Evolutionary conservation across 2,888 invertebrate species (phyloP).

Genomic region (Drosophila ezoana): DNA sequence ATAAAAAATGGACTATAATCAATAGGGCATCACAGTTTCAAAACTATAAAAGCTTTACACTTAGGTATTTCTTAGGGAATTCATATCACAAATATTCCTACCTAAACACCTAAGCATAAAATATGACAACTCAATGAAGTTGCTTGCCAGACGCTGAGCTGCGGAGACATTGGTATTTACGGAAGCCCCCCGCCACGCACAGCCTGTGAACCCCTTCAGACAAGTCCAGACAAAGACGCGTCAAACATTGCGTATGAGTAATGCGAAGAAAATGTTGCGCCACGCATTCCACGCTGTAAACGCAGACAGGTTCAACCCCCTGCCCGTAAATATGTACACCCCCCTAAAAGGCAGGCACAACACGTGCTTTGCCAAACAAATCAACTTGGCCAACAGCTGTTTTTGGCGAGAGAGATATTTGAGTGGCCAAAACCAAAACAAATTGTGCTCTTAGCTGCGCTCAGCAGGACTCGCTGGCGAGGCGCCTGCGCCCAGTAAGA

Average conservation of each 20-base stretch:
- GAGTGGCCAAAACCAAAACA: constrained; percentile 44
- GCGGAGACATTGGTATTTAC: constrained; percentile 11
- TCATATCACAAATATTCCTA: constrained; percentile 1
- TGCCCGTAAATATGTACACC: not conserved
- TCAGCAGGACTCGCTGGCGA: constrained; percentile 1
- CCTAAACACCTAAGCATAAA: not conserved
- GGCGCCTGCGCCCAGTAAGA: constrained; percentile 26
- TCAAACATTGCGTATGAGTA: constrained; percentile 70
- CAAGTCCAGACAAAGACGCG: constrained; percentile 45
- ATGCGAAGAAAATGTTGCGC: constrained; percentile 32
- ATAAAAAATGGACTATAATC: too few species aligned
- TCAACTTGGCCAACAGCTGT: constrained; percentile 46
- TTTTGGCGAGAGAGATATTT: not conserved
- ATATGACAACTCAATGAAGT: constrained; percentile 18
- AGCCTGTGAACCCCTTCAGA: constrained; percentile 1
- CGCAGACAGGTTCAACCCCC: constrained; percentile 35
- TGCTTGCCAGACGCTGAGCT: constrained; percentile 18
- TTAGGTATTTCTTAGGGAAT: not conserved
- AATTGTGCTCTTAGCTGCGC: constrained; percentile 36
- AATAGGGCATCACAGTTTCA: too few species aligned
- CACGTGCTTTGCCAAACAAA: constrained; percentile 44
- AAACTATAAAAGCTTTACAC: not conserved
- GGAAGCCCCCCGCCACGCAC: not conserved
- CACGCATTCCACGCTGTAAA: constrained; percentile 37
- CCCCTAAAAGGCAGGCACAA: constrained; percentile 8